A percentile compares a stretch with the other conserved stretches of the same genome.
phyloP scores from a whole-genome alignment of 2,797 vertebrate species.

The Decapterus maruadsi region DNA sequence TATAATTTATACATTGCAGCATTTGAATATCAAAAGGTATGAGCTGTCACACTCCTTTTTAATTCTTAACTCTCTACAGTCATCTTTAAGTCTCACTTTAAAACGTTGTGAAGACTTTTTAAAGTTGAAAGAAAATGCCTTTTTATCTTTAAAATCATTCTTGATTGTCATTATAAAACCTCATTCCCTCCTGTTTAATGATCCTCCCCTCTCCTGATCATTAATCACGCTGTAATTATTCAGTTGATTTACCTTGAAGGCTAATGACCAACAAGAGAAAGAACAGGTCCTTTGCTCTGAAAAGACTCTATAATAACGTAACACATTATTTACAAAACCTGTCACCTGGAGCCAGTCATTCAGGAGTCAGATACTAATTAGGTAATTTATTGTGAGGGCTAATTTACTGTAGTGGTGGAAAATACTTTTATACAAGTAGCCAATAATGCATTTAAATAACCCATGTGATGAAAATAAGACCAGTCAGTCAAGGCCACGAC shows the following conservation, averaged over 20 bases:
- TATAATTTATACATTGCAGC: not conserved
- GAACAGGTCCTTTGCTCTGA: not conserved
- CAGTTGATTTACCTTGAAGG: conserved; percentile 41
- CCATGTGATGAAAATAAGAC: too few species aligned
- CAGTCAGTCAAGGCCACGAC: too few species aligned
- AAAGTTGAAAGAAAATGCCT: conserved; percentile 1
- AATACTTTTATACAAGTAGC: not conserved
- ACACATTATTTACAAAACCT: conserved; percentile 32
- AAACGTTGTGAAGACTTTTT: not conserved
- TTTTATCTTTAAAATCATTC: conserved; percentile 4
- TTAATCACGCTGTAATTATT: conserved; percentile 49
- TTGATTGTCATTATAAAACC: conserved; percentile 7
- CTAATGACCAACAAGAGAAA: conserved; percentile 27
- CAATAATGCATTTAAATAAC: too few species aligned
- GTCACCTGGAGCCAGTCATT: conserved; percentile 1
- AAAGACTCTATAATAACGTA: conserved; percentile 11
- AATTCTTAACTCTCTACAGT: conserved; percentile 4
- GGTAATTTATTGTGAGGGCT: not conserved
- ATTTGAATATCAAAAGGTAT: conserved; percentile 32
- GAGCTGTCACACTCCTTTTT: conserved; percentile 8
- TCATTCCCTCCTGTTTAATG: conserved; percentile 6
- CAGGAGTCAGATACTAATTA: not conserved
- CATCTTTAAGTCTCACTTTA: not conserved
- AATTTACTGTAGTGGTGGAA: not conserved
- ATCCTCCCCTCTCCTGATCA: conserved; percentile 9